Conservation (phyloP, 2,797 vertebrate genomes). For the Schizopygopsis pylzovi region DNA sequence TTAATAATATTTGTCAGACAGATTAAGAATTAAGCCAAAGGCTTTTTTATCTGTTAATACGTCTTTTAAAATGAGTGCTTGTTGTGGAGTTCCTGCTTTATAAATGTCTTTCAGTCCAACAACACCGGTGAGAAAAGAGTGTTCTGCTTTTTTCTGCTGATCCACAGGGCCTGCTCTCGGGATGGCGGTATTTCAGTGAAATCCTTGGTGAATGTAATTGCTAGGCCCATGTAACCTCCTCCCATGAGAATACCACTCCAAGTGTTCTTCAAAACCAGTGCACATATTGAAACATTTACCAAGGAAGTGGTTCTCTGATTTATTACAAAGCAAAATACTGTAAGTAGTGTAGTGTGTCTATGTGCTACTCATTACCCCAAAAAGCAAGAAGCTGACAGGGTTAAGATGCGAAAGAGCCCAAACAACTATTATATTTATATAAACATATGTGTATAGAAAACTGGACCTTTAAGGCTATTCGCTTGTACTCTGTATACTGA, state of each 20-base stretch:
- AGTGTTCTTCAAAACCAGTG: constrained; percentile 61
- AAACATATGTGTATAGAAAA: background rate
- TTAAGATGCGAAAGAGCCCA: constrained; percentile 48
- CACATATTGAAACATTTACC: constrained; percentile 67
- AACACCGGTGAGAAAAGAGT: constrained; percentile 5
- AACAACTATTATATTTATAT: constrained; percentile 33
- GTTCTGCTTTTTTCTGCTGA: constrained; percentile 11
- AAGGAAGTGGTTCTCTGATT: constrained; percentile 66
- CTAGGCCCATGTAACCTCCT: constrained; percentile 56
- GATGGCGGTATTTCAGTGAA: constrained; percentile 44
- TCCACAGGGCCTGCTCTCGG: constrained; percentile 19
- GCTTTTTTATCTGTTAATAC: background rate
- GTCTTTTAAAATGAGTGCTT: background rate
- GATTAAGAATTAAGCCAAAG: background rate
- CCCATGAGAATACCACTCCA: constrained; percentile 57
- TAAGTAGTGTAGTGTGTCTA: constrained; percentile 56
- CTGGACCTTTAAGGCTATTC: background rate
- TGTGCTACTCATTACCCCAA: constrained; percentile 56
- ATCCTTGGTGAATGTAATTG: constrained; percentile 42
- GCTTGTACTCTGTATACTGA: background rate
- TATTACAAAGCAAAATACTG: constrained; percentile 66
- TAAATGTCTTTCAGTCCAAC: background rate
- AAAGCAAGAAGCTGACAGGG: constrained; percentile 56
- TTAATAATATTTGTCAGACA: background rate
- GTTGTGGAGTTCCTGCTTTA: background rate